Base-by-base conservation (phyloP, 2,113 vertebrate species). In the Dipodomys ordii region DNA sequence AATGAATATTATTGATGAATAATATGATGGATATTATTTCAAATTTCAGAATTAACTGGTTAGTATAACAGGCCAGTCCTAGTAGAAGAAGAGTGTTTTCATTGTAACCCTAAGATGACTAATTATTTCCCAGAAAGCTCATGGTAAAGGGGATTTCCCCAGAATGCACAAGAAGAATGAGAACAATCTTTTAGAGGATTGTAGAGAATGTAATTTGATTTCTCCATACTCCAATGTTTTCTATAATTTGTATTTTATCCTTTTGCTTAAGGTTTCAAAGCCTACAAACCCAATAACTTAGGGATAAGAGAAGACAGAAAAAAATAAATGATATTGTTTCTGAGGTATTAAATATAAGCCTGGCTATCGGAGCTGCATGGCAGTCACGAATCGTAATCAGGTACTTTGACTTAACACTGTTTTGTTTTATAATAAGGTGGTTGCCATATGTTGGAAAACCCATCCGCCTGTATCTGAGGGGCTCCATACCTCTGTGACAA, bases 311-410 rank as follows among this genome's bases (percentile, higher is more conserved):
- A 98, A 99, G 98, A 97, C 98, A 98, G 98, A 98, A 98, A 98
- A 98, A 99, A 99, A 99, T 99, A 99, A 99, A 99, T 99, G 98
- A 99, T 99, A 99, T 99, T 99, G 99, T 99, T 99, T 99, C 99
- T 96, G 97, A 97, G 99, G 99, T 98, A 99, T 99, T 99, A 99
- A 98, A 98, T 98, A 96, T 99, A 99, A 99, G 99, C 99, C 98
- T 95, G 96, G 97, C 98, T 98, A 98, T 98, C 98, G 98, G 98
- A 98, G 99, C 98, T 97, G 98, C 99, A 98, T 98, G 98, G 98
- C 98, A 98, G 98, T 98, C 97, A 95, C 98, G 99, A 99, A 99
- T 99, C 98, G 98, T 99, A 99, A 99, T 99, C 99, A 99, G 99
- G 99, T 99, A 98, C 99, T 99, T 99, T 99, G 99, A 99, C 99